These are phyloP conservation scores for Drosophila kuntzei DNA, from an alignment of 2,888 invertebrate genomes.

Conservation along the genomic window DNA sequence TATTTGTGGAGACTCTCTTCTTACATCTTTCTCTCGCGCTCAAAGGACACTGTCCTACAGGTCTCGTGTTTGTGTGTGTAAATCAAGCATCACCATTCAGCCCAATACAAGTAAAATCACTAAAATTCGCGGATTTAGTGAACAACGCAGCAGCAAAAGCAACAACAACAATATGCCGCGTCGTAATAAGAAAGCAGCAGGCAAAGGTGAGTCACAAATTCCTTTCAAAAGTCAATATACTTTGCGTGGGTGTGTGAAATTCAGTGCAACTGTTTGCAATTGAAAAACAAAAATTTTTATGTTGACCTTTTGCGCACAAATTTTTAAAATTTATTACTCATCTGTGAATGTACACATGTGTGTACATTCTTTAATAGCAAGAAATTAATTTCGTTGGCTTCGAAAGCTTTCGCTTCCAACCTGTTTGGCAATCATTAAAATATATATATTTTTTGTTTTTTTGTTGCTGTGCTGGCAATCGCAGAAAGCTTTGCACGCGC, in stretches of 20 bases:
- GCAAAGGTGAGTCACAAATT: constrained; percentile 82
- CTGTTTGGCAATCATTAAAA: constrained; percentile 74
- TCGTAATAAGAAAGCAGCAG: constrained; percentile 83
- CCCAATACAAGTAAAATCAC: constrained; percentile 31
- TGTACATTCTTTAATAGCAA: constrained; percentile 24
- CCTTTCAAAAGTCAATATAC: background rate
- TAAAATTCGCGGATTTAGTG: constrained; percentile 37
- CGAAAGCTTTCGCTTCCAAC: constrained; percentile 66
- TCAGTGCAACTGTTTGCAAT: constrained; percentile 24
- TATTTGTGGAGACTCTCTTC: constrained; percentile 55
- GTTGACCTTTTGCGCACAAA: constrained; percentile 51
- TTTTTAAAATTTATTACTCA: constrained; percentile 54
- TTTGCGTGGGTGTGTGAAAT: constrained; percentile 7
- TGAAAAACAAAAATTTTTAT: constrained; percentile 17
- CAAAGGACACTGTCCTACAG: constrained; percentile 69
- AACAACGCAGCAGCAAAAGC: constrained; percentile 49
- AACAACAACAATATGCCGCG: constrained; percentile 80
- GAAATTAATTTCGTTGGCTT: constrained; percentile 49
- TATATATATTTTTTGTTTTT: constrained; percentile 31
- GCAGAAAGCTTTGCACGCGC: constrained; percentile 70
- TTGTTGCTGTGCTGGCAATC: constrained; percentile 71
- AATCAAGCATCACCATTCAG: constrained; percentile 6
- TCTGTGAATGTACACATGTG: constrained; percentile 5
- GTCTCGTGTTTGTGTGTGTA: constrained; percentile 28
- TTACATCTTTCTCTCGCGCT: constrained; percentile 8